A percentile compares a stretch with the other conserved stretches of the same genome.
Conservation (phyloP, 2,113 vertebrate genomes). For the Zapornia atra region DNA sequence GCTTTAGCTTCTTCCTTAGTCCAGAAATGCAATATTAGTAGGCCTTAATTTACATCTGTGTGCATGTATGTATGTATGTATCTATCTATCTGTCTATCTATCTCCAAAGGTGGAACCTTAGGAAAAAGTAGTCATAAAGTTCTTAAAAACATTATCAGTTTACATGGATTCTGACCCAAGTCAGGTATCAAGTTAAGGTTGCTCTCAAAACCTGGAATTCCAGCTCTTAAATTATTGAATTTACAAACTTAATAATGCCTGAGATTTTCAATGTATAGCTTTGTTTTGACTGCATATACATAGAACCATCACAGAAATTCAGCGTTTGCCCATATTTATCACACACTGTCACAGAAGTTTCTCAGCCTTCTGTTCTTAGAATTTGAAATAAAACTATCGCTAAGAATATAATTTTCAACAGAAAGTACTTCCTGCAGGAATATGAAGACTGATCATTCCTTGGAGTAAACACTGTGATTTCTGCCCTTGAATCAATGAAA, state of each 20-base stretch:
- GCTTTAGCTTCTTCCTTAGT: neutral
- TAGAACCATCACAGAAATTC: neutral
- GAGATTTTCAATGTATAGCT: neutral
- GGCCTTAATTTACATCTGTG: neutral
- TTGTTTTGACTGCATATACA: constrained; percentile 15
- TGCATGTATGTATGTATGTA: no score
- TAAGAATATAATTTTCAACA: neutral
- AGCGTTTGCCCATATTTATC: constrained; percentile 28
- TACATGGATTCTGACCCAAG: neutral
- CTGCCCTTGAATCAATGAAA: neutral
- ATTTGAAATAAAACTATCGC: constrained; percentile 9
- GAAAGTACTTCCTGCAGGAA: neutral
- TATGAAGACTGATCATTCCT: neutral
- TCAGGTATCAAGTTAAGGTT: neutral
- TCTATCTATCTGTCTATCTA: no score
- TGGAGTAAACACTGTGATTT: neutral
- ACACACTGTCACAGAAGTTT: neutral
- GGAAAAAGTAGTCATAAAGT: neutral
- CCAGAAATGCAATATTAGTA: neutral
- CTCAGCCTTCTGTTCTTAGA: constrained; percentile 23
- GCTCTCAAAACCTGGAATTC: neutral
- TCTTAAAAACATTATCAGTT: neutral
- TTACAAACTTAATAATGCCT: neutral
- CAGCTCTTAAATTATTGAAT: neutral
- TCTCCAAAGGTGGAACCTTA: neutral